Evolutionary conservation across 2,888 invertebrate genomes (phyloP), one percentile per base, ranked within the genome.

Genomic region (Lathronympha strigana): DNA sequence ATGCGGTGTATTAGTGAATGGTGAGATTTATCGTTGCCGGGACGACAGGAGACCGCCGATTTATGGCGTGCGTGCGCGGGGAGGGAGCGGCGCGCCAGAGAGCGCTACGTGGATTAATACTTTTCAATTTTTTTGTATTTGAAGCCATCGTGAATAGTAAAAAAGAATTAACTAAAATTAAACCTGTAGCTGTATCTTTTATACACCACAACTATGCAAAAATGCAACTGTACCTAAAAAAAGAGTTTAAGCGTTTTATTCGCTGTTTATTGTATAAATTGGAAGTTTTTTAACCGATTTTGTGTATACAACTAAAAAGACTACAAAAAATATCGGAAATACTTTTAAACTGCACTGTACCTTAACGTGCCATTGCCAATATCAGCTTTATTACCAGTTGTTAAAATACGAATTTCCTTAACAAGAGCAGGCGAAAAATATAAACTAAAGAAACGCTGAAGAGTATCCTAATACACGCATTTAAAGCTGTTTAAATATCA

Each of bases 1-100:
- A 88, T 89, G 86, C 79, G 84, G 84, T 83, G 84, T 87, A 88
- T 87, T 89, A 86, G 86, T 83, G 85, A 88, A 86, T 83, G 86
- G 82, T 76, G 75, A 85, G 88, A 89, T 90, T 88, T 90, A 90
- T 87, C 76, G 82, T 75, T 73, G 76, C 68, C 72, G 79, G 83
- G 77, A 80, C 81, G 82, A 77, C 79, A 77, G 78, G 79, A 67
- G 68, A 64, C 68, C 69, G 75, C 72, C 80, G 82, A 87, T 87
- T 87, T 88, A 86, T 86, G 74, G 67, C 69, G 79, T 60, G 61
- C 47, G 66, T 60, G 66, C 45, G 51, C 4, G 57, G 58, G 63
- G 45, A 45, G 9, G 57, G 60, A 47, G 36, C 25, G 21, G 45
- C 61, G 38, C 53, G 38, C 8, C 15, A 53, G 17, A 21, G 17